Conservation (phyloP, 2,797 vertebrate genomes). For the Furcifer pardalis region DNA sequence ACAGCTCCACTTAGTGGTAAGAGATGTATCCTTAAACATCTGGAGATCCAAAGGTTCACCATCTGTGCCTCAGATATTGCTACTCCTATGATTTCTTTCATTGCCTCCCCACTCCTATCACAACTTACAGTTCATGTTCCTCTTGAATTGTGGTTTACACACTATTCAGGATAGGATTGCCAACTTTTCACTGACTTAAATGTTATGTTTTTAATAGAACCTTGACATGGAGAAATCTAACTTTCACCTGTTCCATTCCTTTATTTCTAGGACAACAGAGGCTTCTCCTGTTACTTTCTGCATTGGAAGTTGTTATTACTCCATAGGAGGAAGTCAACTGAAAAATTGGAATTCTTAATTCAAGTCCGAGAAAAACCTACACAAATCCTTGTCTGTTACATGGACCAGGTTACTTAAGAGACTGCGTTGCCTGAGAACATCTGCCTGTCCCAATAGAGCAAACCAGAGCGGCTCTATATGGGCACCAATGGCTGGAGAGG, state of each 20-base stretch:
- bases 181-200: background rate
- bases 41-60: background rate
- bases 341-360: background rate
- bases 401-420: no score
- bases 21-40: background rate
- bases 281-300: background rate
- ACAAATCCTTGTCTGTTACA: background rate
- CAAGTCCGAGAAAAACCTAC: background rate
- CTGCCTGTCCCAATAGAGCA: no score
- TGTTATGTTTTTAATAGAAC: background rate
- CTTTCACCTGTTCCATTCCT: background rate
- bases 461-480: no score
- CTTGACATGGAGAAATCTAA: background rate
- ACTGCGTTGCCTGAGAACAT: no score
- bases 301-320: background rate
- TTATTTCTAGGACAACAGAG: background rate
- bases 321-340: background rate
- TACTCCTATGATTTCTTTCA: background rate
- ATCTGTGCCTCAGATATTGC: background rate
- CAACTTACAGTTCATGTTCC: background rate
- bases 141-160: background rate
- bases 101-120: background rate
- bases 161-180: background rate
- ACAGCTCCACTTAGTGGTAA: background rate
- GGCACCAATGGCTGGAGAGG: no score